Base-by-base conservation (phyloP, 2,888 invertebrate genomes). In the Gortyna flavago region DNA sequence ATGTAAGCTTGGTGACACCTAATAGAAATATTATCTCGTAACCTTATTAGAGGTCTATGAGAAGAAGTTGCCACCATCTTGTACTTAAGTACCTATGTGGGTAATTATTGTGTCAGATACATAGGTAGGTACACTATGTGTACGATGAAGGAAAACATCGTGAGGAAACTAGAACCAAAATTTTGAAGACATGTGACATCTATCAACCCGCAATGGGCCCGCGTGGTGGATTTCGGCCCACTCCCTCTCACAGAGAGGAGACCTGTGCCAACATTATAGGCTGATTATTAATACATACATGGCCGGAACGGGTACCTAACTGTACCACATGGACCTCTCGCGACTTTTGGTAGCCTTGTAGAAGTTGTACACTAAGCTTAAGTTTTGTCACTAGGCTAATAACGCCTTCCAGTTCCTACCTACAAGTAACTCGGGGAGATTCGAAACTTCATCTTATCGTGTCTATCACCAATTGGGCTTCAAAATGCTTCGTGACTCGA, bases 401-500 rank as follows among this genome's bases (percentile, higher is more conserved):
- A 25, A 5, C 25, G 29, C 16, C 25, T 21, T 29, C 29, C 61
- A 13, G 0, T 68, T 38, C 29, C 29, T 38, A 38, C 25, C 11
- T 44, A 13, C 18, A 70, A 71, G 25, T 38, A 48, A n/a, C 38
- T 78, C 4, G 25, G 11, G 13, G 48, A 65, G 18, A 51, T 21
- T 59, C 32, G 1, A 41, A 54, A 73, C 38, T 66, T 75, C 57
- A 59, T 81, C 51, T 81, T 66, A 79, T 81, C 82, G n/a, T 74
- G 72, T 59, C 66, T 32, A 71, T 75, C 71, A 57, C 57, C 77
- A 72, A 75, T 85, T 67, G 64, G 68, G 48, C 25, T 69, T 62
- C 62, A 54, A 59, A 86, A 76, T 21, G 74, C 32, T 64, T 79
- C 79, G 72, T 73, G 85, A 71, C 70, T 85, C 25, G 5, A 68